Percentiles rank a stretch among this genome's conserved stretches.
Conservation (phyloP, 2,888 invertebrate genomes). For the Ophion ventricosus region DNA sequence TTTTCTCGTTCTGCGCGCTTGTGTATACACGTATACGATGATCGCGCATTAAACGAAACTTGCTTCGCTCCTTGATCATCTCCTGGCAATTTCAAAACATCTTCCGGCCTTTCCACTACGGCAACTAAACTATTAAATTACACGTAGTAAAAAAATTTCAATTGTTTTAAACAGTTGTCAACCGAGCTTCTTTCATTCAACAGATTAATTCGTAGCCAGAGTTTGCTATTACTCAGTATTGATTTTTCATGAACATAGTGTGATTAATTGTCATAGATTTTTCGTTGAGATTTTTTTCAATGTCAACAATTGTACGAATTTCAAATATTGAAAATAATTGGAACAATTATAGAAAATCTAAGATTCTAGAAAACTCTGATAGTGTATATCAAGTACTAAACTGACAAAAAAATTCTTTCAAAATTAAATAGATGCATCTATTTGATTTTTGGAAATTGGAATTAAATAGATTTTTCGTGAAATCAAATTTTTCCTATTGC, state of each 20-base stretch:
- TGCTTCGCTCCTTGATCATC: conserved; percentile 15
- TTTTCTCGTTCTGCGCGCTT: background rate
- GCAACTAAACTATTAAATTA: background rate
- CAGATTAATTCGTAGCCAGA: too few relatives aligned
- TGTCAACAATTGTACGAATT: background rate
- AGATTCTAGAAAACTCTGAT: background rate
- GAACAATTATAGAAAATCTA: background rate
- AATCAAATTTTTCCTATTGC: too few relatives aligned
- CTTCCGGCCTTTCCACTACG: background rate
- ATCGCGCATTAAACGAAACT: background rate
- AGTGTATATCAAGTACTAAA: too few relatives aligned
- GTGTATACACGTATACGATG: background rate
- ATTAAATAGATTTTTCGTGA: too few relatives aligned
- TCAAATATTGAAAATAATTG: background rate
- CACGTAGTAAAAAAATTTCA: background rate
- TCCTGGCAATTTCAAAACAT: background rate
- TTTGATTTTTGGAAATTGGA: too few relatives aligned
- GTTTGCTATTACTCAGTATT: too few relatives aligned
- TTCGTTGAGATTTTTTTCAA: background rate
- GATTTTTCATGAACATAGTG: too few relatives aligned
- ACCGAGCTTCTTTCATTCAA: too few relatives aligned
- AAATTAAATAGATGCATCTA: too few relatives aligned
- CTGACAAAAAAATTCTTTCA: too few relatives aligned
- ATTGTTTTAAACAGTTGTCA: background rate
- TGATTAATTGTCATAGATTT: too few relatives aligned